A percentile compares a stretch with the other conserved stretches of the same genome.
Evolutionary conservation across 2,888 invertebrate genomes (phyloP).

Genomic region (Crematogaster levior): DNA sequence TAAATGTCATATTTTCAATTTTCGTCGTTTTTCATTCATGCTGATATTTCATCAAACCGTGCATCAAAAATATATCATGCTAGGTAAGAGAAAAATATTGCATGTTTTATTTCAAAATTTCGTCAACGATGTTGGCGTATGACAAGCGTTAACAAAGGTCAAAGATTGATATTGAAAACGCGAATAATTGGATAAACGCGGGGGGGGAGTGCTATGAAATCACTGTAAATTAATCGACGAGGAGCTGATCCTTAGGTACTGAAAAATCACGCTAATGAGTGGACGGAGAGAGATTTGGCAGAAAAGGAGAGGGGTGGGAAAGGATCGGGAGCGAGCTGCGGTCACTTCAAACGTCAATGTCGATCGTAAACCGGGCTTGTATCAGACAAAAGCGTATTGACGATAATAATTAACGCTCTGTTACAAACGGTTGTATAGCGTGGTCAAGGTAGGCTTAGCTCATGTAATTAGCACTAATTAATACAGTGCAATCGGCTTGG

Average conservation of each 20-base stretch:
- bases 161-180: conserved; percentile 57
- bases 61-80: background rate
- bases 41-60: background rate
- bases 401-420: conserved; percentile 68
- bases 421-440: conserved; percentile 59
- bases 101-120: conserved; percentile 32
- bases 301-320: background rate
- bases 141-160: conserved; percentile 57
- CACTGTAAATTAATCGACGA: conserved; percentile 70
- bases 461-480: conserved; percentile 71
- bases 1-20: background rate
- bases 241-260: conserved; percentile 63
- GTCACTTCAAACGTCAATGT: conserved; percentile 77
- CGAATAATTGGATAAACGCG: conserved; percentile 72
- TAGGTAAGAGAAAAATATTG: background rate
- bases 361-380: conserved; percentile 58
- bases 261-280: conserved; percentile 77
- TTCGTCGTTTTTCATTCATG: background rate
- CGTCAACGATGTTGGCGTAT: background rate
- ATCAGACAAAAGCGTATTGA: conserved; percentile 54
- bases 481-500: conserved; percentile 52
- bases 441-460: conserved; percentile 58
- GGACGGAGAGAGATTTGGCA: conserved; percentile 63
- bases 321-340: conserved; percentile 63
- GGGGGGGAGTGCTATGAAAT: conserved; percentile 61